These are phyloP conservation scores for Telenomus remus DNA, from an alignment of 1,140 invertebrate species.

Conservation along the genomic window DNA sequence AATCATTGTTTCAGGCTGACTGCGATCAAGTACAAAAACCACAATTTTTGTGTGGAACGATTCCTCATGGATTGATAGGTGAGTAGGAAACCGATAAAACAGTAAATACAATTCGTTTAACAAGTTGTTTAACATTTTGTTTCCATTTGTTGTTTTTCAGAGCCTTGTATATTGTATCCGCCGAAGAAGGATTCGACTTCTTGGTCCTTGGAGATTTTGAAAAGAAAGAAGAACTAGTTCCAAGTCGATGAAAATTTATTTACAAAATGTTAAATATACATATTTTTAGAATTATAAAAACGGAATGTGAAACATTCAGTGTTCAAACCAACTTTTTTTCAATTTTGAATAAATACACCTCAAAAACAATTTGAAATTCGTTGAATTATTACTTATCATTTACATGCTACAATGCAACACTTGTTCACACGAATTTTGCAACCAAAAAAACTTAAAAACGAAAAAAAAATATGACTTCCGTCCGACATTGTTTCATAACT, in stretches of 20 bases:
- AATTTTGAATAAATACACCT: conserved; percentile 24
- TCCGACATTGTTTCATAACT: too few species aligned
- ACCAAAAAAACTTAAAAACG: too few species aligned
- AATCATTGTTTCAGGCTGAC: conserved; percentile 33
- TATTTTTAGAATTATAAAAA: conserved; percentile 27
- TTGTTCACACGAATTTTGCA: too few species aligned
- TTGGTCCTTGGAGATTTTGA: conserved; percentile 63
- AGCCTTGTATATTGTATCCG: conserved; percentile 61
- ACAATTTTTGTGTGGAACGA: conserved; percentile 44
- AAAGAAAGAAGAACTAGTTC: conserved; percentile 21
- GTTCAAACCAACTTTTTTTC: conserved; percentile 19
- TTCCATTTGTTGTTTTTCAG: too few species aligned
- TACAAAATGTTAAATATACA: conserved; percentile 29
- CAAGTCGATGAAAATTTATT: conserved; percentile 28
- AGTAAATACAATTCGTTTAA: too few species aligned
- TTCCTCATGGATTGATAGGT: conserved; percentile 62
- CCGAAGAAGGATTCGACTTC: conserved; percentile 56
- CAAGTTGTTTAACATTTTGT: too few species aligned
- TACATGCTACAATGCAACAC: neutral
- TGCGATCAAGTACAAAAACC: conserved; percentile 10
- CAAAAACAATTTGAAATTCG: conserved; percentile 7
- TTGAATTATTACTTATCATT: conserved; percentile 4
- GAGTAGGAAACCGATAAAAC: conserved; percentile 26
- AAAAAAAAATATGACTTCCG: too few species aligned
- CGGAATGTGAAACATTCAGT: conserved; percentile 17